Evolutionary conservation across 1,140 invertebrate genomes (phyloP).

Genomic region (Paraescarpia echinospica): DNA sequence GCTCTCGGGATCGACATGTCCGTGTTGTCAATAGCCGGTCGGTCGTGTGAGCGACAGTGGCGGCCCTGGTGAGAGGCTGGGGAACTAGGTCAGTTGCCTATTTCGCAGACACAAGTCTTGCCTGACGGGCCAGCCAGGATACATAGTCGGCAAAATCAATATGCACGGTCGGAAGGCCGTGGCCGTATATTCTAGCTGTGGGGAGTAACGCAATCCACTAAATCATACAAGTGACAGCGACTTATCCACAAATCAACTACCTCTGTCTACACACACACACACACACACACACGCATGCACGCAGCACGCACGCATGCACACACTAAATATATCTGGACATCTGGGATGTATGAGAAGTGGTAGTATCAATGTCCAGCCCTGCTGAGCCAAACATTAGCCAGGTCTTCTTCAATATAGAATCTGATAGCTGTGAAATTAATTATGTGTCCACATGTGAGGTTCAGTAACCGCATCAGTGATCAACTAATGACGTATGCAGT

Average conservation of each 20-base stretch:
- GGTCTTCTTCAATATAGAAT: background rate
- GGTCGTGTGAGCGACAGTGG: background rate
- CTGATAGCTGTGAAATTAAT: background rate
- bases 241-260: background rate
- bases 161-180: background rate
- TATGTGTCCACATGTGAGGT: background rate
- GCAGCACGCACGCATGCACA: background rate
- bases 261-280: background rate
- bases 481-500: background rate
- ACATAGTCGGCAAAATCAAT: background rate
- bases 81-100: background rate
- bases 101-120: background rate
- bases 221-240: background rate
- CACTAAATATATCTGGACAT: background rate
- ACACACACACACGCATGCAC: background rate
- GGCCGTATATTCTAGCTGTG: background rate
- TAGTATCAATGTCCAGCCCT: background rate
- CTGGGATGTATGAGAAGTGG: background rate
- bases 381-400: background rate
- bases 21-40: background rate
- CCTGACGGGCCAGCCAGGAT: background rate
- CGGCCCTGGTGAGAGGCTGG: background rate
- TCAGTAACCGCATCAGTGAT: background rate
- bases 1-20: background rate
- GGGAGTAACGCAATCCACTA: background rate